Evolutionary conservation across 2,888 invertebrate species (phyloP).

Genomic region (Eupithecia insigniata): DNA sequence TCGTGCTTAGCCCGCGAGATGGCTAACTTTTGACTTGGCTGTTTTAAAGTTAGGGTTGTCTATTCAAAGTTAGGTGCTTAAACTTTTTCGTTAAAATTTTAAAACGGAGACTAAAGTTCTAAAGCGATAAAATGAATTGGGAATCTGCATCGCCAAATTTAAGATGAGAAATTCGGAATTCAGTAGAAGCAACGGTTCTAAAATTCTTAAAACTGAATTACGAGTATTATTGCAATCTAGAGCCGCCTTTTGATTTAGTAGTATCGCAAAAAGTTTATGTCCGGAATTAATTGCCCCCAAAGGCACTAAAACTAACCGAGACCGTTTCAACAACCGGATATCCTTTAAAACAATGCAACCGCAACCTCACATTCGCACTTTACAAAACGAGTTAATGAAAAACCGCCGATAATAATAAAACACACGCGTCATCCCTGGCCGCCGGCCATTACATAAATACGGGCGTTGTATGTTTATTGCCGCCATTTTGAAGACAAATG

Average conservation of each 20-base stretch:
- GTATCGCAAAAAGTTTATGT: constrained; percentile 36
- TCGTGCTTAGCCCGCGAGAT: constrained; percentile 57
- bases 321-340: constrained; percentile 47
- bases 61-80: constrained; percentile 16
- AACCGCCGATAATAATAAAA: constrained; percentile 78
- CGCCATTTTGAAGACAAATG: constrained; percentile 84
- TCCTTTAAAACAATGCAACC: constrained; percentile 41
- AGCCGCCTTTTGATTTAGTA: constrained; percentile 18
- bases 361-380: constrained; percentile 53
- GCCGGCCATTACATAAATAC: constrained; percentile 83
- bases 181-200: background rate
- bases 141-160: constrained; percentile 7
- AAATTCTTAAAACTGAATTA: background rate
- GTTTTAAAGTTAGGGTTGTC: constrained; percentile 63
- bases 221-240: constrained; percentile 8
- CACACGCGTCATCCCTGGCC: constrained; percentile 77
- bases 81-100: constrained; percentile 16
- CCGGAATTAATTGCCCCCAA: constrained; percentile 28
- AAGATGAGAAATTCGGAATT: background rate
- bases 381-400: constrained; percentile 70
- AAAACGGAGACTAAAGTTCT: background rate
- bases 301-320: constrained; percentile 43
- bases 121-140: constrained; percentile 5
- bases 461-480: constrained; percentile 81
- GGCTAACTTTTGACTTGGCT: constrained; percentile 60